Evolutionary conservation across 2,797 vertebrate species (phyloP), one percentile per base, ranked within the genome.

Genomic region (Smutsia temminckii): DNA sequence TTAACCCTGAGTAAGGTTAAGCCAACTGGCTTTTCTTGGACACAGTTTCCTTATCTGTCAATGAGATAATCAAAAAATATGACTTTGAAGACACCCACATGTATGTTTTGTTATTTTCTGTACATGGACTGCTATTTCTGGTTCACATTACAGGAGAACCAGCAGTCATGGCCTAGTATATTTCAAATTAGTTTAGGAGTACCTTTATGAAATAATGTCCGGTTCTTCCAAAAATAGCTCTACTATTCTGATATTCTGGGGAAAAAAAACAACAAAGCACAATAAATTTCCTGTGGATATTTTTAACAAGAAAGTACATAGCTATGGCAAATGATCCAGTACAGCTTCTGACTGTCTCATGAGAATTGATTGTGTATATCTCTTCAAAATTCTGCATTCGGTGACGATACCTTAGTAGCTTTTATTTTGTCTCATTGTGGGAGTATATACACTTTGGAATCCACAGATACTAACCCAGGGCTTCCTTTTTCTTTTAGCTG

Each of bases 371-470:
- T 66, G 14, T 72, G 10, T 46, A 9, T 27, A n/a, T 74, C 40
- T 88, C 46, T 69, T 42, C 14, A 29, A 42, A 74, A 34, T 68
- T 80, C 37, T 92, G 32, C 21, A 8, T 66, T 81, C 32, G 69
- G 6, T 61, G 37, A 25, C 55, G 14, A 68, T 63, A 68, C 20
- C 3, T 53, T 25, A 6, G 3, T 69, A 74, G 2, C 16, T 75
- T 84, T 40, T 92, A 63, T 72, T 49, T 88, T n/a, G 5, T 17
- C 10, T 46, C 42, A 46, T 4, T 16, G 4, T 63, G 20, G 37
- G 6, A 95, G n/a, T 81, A 68, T 49, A 72, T 92, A 71, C 5
- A 92, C 85, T 80, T 88, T 63, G 8, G 20, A 93, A 91, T 91
- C 37, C 78, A 29, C 25, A 59, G 91, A 42, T 6, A 68, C 3